Percentiles rank a stretch among this genome's conserved stretches.
Conservation (phyloP, 2,797 vertebrate genomes). For the Eupleurogrammus muticus region DNA sequence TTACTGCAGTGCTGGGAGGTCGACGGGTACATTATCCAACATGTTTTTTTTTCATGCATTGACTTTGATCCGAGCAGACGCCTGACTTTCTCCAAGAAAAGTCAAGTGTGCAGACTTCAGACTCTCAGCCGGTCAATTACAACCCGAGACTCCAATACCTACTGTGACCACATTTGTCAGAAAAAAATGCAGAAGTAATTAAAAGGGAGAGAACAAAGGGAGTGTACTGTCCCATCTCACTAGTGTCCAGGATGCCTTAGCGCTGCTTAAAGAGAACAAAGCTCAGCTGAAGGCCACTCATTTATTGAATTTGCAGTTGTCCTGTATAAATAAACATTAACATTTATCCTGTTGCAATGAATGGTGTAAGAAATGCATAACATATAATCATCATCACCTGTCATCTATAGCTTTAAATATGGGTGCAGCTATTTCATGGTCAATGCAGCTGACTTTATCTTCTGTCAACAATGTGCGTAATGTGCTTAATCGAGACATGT, state of each 20-base stretch:
- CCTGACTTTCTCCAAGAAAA: slow-evolving; percentile 34
- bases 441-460: neutral
- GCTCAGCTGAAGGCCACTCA: too few relatives aligned
- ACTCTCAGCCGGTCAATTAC: slow-evolving; percentile 6
- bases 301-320: too few relatives aligned
- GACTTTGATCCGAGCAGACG: slow-evolving; percentile 47
- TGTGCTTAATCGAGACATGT: neutral
- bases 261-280: too few relatives aligned
- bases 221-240: neutral
- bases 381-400: too few relatives aligned
- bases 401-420: neutral
- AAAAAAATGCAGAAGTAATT: slow-evolving; percentile 41
- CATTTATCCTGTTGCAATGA: too few relatives aligned
- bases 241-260: too few relatives aligned
- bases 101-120: slow-evolving; percentile 35
- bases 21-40: slow-evolving; percentile 19
- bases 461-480: neutral
- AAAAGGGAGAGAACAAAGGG: slow-evolving; percentile 14
- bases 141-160: neutral
- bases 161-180: neutral
- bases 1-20: slow-evolving; percentile 26
- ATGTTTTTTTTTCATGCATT: slow-evolving; percentile 39
- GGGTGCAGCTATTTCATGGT: too few relatives aligned
- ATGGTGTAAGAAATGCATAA: too few relatives aligned
- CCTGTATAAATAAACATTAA: too few relatives aligned